Evolutionary conservation across 1,140 invertebrate species (phyloP), one percentile per base, ranked within the genome.

Genomic region (Condylostylus longicornis): DNA sequence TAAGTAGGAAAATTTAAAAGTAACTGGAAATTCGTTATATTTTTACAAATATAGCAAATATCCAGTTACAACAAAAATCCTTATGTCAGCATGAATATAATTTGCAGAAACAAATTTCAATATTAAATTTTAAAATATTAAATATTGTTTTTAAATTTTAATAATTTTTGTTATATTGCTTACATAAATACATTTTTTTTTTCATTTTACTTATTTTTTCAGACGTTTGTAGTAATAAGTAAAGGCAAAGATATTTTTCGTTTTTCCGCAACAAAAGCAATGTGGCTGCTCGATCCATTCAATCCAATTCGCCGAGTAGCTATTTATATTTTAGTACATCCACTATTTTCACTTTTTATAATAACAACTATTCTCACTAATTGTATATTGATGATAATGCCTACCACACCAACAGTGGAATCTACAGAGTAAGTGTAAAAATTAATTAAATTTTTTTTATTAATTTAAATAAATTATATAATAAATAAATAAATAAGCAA

Each of bases 401-500:
- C 84, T 64, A 77, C 80, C 45, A 85, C 82, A 64, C 83, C 83
- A 55, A 81, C 78, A 54, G 82, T 93, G 64, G 89, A 95, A 71
- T 87, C 84, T 64, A 87, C 88, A 64, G 91, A 97, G 90, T 97
- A 73, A 90, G 87, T 87, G n/a, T n/a, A n/a, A n/a, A n/a, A n/a
- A n/a, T n/a, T n/a, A n/a, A n/a, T n/a, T n/a, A n/a, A n/a, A n/a
- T n/a, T n/a, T n/a, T n/a, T n/a, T n/a, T n/a, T n/a, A n/a, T n/a
- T n/a, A n/a, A n/a, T n/a, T n/a, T n/a, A n/a, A n/a, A n/a, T n/a
- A n/a, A n/a, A n/a, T n/a, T n/a, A n/a, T n/a, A n/a, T n/a, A n/a
- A n/a, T n/a, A n/a, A n/a, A n/a, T n/a, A n/a, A n/a, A n/a, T n/a
- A n/a, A n/a, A n/a, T n/a, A n/a, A n/a, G n/a, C n/a, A n/a, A n/a